These are phyloP conservation scores for Tethea ocularis DNA, from an alignment of 2,888 invertebrate genomes.

Conservation along the genomic window DNA sequence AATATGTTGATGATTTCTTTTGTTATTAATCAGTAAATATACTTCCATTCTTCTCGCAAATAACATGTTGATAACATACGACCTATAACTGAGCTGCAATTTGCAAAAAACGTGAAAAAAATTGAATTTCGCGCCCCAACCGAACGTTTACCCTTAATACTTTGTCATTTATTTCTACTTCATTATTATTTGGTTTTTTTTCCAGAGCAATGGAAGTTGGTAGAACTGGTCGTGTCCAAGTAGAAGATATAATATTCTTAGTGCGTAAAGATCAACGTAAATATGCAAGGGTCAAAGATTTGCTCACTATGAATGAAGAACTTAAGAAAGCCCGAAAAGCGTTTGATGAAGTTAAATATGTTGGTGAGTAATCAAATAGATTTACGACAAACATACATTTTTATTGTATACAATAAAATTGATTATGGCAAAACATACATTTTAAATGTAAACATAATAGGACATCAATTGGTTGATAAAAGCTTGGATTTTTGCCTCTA, in stretches of 20 bases:
- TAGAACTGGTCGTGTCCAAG: conserved; percentile 97
- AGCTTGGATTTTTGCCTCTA: not conserved
- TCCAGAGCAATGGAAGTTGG: conserved; percentile 97
- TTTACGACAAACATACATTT: not conserved
- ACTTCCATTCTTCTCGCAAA: too few species aligned
- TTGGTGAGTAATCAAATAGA: conserved; percentile 84
- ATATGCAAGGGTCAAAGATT: conserved; percentile 98
- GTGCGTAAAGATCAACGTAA: conserved; percentile 98
- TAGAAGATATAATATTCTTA: conserved; percentile 98
- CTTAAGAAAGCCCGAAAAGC: conserved; percentile 99
- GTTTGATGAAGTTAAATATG: conserved; percentile 99
- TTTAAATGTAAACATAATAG: too few species aligned
- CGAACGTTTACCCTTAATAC: too few species aligned
- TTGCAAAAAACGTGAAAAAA: too few species aligned
- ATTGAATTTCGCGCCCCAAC: too few species aligned
- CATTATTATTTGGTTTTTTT: conserved; percentile 17
- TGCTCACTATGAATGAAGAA: conserved; percentile 99
- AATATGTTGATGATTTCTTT: too few species aligned
- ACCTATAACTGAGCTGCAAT: too few species aligned
- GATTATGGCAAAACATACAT: not conserved
- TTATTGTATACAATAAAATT: too few species aligned
- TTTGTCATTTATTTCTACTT: too few species aligned
- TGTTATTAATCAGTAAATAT: too few species aligned
- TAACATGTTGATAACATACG: too few species aligned
- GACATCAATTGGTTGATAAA: not conserved